Conservation (phyloP, 2,888 invertebrate genomes). For the Oscheius sp. region DNA sequence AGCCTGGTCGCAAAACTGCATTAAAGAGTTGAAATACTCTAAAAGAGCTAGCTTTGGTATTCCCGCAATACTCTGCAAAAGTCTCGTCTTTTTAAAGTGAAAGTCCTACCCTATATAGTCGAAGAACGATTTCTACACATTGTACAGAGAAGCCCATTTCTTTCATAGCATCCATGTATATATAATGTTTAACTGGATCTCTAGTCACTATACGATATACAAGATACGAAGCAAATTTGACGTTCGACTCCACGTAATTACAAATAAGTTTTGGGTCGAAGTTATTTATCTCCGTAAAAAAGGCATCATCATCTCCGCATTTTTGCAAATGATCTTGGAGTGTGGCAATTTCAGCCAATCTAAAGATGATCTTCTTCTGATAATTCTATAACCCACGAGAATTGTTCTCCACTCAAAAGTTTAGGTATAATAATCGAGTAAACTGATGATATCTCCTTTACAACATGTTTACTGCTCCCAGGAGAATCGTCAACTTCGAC, state of each 20-base stretch:
- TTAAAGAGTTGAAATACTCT: slow-evolving; percentile 13
- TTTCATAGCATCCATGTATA: neutral
- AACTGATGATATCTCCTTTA: too few species aligned
- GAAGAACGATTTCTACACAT: slow-evolving; percentile 21
- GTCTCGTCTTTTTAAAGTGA: neutral
- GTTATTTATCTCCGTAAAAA: neutral
- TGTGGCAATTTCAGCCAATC: too few species aligned
- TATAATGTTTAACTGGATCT: neutral
- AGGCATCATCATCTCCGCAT: neutral
- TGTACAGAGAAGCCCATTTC: slow-evolving; percentile 13
- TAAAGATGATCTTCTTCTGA: too few species aligned
- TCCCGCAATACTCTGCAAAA: slow-evolving; percentile 7
- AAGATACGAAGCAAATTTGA: neutral
- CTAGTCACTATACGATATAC: neutral
- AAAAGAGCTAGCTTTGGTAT: neutral
- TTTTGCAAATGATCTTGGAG: too few species aligned
- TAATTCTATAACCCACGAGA: too few species aligned
- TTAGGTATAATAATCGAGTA: too few species aligned
- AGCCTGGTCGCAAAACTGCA: neutral
- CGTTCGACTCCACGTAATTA: slow-evolving; percentile 1
- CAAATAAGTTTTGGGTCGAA: neutral
- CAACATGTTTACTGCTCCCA: too few species aligned
- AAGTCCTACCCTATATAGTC: slow-evolving; percentile 14
- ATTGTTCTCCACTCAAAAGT: too few species aligned
- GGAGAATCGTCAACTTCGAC: neutral